Percentiles rank a stretch among this genome's conserved stretches.
phyloP scores from a whole-genome alignment of 2,113 vertebrate genomes.

The Himantopus leucocephalus region DNA sequence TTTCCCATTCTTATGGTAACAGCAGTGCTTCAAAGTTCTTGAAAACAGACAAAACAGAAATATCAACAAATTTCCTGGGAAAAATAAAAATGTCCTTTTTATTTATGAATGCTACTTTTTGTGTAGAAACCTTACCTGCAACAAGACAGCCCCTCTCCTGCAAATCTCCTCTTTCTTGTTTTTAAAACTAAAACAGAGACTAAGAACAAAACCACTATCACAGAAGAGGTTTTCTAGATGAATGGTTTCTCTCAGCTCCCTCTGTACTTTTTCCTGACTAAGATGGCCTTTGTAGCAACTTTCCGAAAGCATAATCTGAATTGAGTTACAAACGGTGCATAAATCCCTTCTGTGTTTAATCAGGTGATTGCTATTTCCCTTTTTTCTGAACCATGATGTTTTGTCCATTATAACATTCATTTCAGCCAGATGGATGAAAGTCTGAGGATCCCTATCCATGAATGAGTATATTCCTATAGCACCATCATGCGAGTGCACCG shows the following conservation, averaged over 20 bases:
- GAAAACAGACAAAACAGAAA: neutral
- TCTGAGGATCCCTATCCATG: neutral
- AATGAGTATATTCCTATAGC: neutral
- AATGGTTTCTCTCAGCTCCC: neutral
- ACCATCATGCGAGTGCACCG: neutral
- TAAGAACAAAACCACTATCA: neutral
- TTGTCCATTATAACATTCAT: neutral
- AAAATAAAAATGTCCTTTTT: neutral
- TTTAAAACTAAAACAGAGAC: neutral
- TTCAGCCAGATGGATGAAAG: neutral
- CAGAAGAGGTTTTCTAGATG: neutral
- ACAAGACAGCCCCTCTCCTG: neutral
- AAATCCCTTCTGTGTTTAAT: neutral
- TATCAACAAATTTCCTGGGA: neutral
- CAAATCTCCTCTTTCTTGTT: neutral
- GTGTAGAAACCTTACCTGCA: neutral
- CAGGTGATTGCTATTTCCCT: neutral
- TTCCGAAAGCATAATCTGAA: neutral
- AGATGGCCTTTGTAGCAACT: neutral
- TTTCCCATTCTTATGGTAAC: neutral
- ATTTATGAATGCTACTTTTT: neutral
- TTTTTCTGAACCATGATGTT: neutral
- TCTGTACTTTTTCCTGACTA: neutral
- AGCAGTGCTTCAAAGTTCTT: neutral
- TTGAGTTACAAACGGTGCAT: neutral